These are phyloP conservation scores for Jaculus jaculus DNA, from an alignment of 2,113 vertebrate genomes.

Conservation along the genomic window DNA sequence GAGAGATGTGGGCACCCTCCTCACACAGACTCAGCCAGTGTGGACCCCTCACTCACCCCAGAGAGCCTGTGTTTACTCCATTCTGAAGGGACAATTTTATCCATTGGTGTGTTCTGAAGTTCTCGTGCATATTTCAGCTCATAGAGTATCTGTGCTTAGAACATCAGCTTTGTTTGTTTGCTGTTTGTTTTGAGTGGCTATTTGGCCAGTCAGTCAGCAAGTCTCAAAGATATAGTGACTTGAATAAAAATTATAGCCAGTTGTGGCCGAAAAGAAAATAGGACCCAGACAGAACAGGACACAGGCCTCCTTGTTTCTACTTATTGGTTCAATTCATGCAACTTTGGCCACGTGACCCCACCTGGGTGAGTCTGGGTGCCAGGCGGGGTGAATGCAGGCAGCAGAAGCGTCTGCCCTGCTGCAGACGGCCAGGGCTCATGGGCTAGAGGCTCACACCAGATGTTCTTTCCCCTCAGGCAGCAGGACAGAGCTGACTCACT, in stretches of 20 bases:
- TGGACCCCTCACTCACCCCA: background rate
- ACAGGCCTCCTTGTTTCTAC: background rate
- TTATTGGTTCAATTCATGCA: background rate
- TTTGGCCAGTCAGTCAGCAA: background rate
- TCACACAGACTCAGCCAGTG: background rate
- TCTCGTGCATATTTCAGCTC: background rate
- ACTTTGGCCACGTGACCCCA: background rate
- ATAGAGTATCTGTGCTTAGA: background rate
- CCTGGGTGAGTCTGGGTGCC: too few relatives aligned
- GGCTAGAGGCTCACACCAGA: background rate
- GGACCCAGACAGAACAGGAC: background rate
- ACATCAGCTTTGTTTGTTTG: background rate
- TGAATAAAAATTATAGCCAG: background rate
- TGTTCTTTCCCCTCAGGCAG: too few relatives aligned
- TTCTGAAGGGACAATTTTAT: background rate
- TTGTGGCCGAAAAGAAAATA: background rate
- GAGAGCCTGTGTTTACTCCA: background rate
- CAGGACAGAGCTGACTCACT: rapidly evolving
- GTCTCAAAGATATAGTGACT: background rate
- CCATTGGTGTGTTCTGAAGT: background rate
- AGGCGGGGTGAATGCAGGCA: background rate
- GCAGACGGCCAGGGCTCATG: background rate
- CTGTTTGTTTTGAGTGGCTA: background rate
- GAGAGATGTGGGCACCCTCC: background rate
- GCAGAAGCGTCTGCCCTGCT: too few relatives aligned